Conservation (phyloP, 2,888 invertebrate species). For the Lomographa bimaculata region DNA sequence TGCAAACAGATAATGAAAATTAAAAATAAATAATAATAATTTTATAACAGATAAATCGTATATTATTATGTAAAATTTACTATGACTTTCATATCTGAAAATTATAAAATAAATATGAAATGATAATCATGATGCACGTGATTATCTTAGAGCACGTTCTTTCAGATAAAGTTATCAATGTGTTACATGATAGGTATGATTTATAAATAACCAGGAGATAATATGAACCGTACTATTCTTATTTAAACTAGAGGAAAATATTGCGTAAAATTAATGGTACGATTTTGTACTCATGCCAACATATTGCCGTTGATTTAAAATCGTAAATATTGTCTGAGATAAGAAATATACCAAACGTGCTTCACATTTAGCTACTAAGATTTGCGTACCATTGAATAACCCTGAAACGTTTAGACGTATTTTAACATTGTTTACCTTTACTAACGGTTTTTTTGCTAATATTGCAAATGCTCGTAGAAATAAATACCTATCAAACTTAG, state of each 20-base stretch:
- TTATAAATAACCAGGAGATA: conserved; percentile 13
- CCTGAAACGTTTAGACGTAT: conserved; percentile 12
- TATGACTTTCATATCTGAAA: too few relatives aligned
- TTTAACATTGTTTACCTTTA: conserved; percentile 13
- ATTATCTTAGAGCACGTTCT: conserved; percentile 16
- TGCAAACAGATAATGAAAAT: too few relatives aligned
- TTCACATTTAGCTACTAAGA: conserved; percentile 5
- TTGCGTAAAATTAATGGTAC: conserved; percentile 1
- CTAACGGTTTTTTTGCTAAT: conserved; percentile 7
- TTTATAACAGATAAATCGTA: too few relatives aligned
- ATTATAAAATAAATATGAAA: conserved; percentile 3
- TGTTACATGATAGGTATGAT: not conserved
- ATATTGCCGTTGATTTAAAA: conserved; percentile 11
- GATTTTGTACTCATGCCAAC: conserved; percentile 18
- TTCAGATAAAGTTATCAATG: conserved; percentile 13
- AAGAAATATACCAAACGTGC: conserved; percentile 17
- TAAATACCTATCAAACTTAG: too few relatives aligned
- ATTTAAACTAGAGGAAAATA: too few relatives aligned
- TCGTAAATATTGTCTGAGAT: conserved; percentile 15
- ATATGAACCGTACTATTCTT: conserved; percentile 10
- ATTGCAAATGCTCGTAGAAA: conserved; percentile 15
- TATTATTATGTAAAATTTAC: too few relatives aligned
- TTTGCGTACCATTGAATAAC: not conserved
- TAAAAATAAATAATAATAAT: too few relatives aligned
- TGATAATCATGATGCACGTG: conserved; percentile 4